Evolutionary conservation across 2,113 vertebrate species (phyloP).

Genomic region (Rhinoderma darwinii): DNA sequence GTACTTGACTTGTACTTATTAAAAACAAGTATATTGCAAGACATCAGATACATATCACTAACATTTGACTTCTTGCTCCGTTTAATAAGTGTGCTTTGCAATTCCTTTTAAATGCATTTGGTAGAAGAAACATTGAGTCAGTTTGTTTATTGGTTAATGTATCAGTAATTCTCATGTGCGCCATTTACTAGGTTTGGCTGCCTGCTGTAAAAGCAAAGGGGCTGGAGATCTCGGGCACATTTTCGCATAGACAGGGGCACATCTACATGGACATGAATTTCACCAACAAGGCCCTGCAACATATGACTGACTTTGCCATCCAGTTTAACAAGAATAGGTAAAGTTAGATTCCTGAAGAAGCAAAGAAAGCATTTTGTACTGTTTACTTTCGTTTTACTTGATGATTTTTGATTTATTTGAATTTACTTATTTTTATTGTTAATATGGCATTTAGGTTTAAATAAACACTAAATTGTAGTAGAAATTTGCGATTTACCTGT

Average conservation of each 20-base stretch:
- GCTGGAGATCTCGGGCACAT: conserved; percentile 94
- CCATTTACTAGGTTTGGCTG: conserved; percentile 87
- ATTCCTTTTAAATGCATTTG: background rate
- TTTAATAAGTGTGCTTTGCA: background rate
- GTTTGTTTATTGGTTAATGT: conserved; percentile 20
- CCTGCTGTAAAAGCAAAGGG: conserved; percentile 98
- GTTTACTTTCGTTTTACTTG: too few relatives aligned
- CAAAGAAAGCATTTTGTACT: too few relatives aligned
- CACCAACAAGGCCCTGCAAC: conserved; percentile 96
- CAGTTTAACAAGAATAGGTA: conserved; percentile 99
- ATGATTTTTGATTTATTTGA: too few relatives aligned
- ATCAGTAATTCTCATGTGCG: background rate
- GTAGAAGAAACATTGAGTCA: background rate
- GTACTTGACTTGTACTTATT: background rate
- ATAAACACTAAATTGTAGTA: too few relatives aligned
- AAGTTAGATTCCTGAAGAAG: conserved; percentile 51
- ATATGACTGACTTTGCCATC: conserved; percentile 98
- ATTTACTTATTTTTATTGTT: too few relatives aligned
- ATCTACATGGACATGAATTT: conserved; percentile 99
- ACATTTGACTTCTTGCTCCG: background rate
- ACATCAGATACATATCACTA: background rate
- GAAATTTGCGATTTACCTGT: too few relatives aligned
- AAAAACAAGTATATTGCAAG: background rate
- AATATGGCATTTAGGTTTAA: too few relatives aligned
- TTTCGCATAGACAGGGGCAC: conserved; percentile 94